Conservation (phyloP, 2,113 vertebrate genomes). For the Ictidomys tridecemlineatus region DNA sequence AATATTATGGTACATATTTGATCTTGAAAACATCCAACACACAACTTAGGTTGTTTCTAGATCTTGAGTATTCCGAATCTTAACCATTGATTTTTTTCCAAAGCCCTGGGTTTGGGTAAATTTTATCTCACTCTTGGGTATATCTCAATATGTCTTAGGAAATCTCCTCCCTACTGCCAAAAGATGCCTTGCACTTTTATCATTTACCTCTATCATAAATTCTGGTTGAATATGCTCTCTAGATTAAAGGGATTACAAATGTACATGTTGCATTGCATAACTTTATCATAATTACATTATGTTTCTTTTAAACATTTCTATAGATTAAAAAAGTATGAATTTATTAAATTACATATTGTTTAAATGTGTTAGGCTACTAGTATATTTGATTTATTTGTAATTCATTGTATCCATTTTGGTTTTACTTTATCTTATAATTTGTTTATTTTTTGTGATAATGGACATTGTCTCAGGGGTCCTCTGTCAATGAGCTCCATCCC, state of each 20-base stretch:
- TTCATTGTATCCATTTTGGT: neutral
- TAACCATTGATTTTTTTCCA: neutral
- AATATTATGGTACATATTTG: neutral
- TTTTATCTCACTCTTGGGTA: neutral
- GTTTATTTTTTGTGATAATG: too few species aligned
- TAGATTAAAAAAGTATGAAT: neutral
- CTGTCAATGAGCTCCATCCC: too few species aligned
- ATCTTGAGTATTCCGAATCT: neutral
- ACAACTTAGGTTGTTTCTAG: neutral
- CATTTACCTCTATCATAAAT: neutral
- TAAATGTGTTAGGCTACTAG: neutral
- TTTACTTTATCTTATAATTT: too few species aligned
- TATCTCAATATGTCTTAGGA: neutral
- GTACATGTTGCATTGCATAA: neutral
- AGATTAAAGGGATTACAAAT: neutral
- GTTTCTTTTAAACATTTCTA: neutral
- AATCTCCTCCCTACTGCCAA: neutral
- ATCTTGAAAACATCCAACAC: neutral
- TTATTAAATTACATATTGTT: neutral
- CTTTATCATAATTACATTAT: neutral
- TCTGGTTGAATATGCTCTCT: neutral
- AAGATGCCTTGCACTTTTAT: neutral
- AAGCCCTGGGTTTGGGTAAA: too few species aligned
- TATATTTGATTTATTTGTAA: neutral
- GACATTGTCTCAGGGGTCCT: too few species aligned